Conservation (phyloP, 92 coral and sea anemone species). For the Paragorgia papillata region DNA sequence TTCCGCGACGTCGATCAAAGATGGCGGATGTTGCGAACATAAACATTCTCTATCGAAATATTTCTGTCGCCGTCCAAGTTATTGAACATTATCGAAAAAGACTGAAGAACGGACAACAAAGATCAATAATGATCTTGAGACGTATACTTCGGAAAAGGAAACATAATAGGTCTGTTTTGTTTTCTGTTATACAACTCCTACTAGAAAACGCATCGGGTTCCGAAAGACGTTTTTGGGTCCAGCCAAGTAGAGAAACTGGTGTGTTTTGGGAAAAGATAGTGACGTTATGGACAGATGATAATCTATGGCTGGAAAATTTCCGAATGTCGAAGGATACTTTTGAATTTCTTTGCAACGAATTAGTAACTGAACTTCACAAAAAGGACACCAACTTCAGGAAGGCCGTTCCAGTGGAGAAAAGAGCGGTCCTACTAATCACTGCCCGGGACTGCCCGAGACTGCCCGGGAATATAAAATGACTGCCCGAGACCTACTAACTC, state of each 20-base stretch:
- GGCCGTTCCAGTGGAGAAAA: conserved; percentile 24
- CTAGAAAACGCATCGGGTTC: background rate
- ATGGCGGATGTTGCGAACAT: too few species aligned
- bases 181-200: background rate
- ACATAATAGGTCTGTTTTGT: background rate
- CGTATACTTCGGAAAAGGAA: background rate
- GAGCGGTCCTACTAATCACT: too few species aligned
- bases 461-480: too few species aligned
- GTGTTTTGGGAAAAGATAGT: conserved; percentile 32
- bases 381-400: conserved; percentile 35
- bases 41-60: too few species aligned
- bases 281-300: conserved; percentile 11
- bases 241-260: conserved; percentile 11
- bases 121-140: too few species aligned
- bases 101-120: too few species aligned
- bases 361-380: conserved; percentile 10
- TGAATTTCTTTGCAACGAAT: conserved; percentile 19
- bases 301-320: conserved; percentile 36
- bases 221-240: conserved; percentile 17
- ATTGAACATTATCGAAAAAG: too few species aligned
- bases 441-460: too few species aligned
- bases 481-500: too few species aligned
- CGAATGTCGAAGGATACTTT: conserved; percentile 32
- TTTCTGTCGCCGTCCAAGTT: too few species aligned
- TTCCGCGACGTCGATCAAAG: too few species aligned